Base-by-base conservation (phyloP, 2,888 invertebrate genomes). In the Zaprionus lineosus region DNA sequence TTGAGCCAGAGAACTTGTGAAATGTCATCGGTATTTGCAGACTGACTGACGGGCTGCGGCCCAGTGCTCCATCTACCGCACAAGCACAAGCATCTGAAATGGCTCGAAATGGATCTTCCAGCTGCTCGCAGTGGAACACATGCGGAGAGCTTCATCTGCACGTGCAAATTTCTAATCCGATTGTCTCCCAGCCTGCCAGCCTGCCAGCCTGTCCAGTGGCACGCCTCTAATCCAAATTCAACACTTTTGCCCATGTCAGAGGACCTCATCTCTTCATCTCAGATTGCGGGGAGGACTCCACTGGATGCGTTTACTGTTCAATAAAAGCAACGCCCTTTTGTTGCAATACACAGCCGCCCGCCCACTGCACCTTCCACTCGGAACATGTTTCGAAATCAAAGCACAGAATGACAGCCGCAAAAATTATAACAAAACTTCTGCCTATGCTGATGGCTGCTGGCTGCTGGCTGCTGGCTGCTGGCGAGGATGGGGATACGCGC, bases 401-500 rank as follows among this genome's bases (percentile, higher is more conserved):
- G 52, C 60, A 57, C 52, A 62, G 76, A 78, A 83, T 85, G 85
- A 72, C 83, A 84, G 69, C 47, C 60, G 61, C 83, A 63, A 65
- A 77, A 78, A 84, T 84, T 78, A 79, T 85, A 76, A 79, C 81
- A 78, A 65, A 83, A 84, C 75, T 71, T 74, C 59, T 74, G 52
- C 12, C 29, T 37, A 15, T 28, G 26, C 41, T 53, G 33, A 24
- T 28, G 56, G 34, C 14, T 8, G 12, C n/a, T 5, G n/a, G 14
- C n/a, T n/a, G n/a, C n/a, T n/a, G n/a, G n/a, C n/a, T n/a, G n/a
- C n/a, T n/a, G n/a, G n/a, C n/a, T n/a, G n/a, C n/a, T n/a, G n/a
- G n/a, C n/a, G n/a, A n/a, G n/a, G n/a, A n/a, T n/a, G n/a, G n/a
- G n/a, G n/a, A n/a, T n/a, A n/a, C n/a, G n/a, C n/a, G n/a, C n/a